Percentiles rank a stretch among this genome's conserved stretches.
phyloP scores from a whole-genome alignment of 2,797 vertebrate species.

The Glossophaga mutica region DNA sequence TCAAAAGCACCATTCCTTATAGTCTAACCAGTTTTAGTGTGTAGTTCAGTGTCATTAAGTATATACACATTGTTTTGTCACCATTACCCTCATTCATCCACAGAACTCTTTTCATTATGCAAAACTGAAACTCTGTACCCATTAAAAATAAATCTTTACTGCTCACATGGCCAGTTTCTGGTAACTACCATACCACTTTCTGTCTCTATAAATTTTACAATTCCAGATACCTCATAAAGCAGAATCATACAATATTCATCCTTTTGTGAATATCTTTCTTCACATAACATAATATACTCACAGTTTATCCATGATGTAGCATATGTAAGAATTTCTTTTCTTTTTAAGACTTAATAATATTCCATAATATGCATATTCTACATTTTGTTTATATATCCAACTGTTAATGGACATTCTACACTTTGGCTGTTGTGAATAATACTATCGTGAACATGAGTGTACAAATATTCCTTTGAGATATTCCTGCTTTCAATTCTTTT shows the following conservation, averaged over 20 bases:
- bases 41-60: not conserved
- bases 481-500: not conserved
- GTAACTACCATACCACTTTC: not conserved
- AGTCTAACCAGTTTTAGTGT: not conserved
- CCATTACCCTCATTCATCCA: not conserved
- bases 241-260: not conserved
- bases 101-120: not conserved
- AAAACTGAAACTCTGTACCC: not conserved
- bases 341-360: not conserved
- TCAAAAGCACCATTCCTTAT: not conserved
- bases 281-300: not conserved
- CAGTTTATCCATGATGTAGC: not conserved
- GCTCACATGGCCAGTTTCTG: not conserved
- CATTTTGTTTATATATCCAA: not conserved
- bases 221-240: not conserved
- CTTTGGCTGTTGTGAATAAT: not conserved
- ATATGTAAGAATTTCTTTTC: not conserved
- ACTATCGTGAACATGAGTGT: not conserved
- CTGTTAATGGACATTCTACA: not conserved
- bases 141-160: not conserved
- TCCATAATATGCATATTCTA: not conserved
- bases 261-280: not conserved
- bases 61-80: not conserved
- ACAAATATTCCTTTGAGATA: not conserved
- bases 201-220: not conserved